These are phyloP conservation scores for Augochlora pura DNA, from an alignment of 1,140 invertebrate species.

Conservation along the genomic window DNA sequence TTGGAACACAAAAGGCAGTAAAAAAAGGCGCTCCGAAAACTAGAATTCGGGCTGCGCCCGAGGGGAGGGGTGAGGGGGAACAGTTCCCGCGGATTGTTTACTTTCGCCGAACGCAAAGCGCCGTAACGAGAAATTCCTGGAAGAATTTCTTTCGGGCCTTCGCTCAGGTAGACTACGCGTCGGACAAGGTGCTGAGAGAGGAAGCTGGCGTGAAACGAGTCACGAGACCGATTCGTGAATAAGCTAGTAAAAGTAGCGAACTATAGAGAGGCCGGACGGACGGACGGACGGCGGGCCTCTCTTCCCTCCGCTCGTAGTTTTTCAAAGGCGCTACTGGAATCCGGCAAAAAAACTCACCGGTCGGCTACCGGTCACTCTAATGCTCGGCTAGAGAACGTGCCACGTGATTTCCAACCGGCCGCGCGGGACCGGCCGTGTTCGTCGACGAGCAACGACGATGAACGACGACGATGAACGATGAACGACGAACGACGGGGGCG, in stretches of 20 bases:
- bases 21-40: neutral
- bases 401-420: constrained; percentile 73
- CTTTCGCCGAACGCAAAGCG: constrained; percentile 52
- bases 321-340: constrained; percentile 79
- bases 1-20: neutral
- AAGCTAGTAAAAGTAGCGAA: constrained; percentile 75
- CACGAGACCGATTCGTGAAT: constrained; percentile 65
- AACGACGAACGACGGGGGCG: constrained; percentile 5
- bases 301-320: constrained; percentile 69
- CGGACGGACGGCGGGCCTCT: too few species aligned
- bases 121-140: constrained; percentile 44
- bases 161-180: constrained; percentile 11
- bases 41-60: constrained; percentile 17
- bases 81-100: constrained; percentile 53
- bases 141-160: constrained; percentile 48
- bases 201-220: constrained; percentile 63
- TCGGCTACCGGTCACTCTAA: constrained; percentile 77
- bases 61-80: too few species aligned
- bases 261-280: constrained; percentile 53
- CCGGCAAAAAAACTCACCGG: constrained; percentile 75
- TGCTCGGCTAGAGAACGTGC: constrained; percentile 74
- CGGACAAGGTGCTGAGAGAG: constrained; percentile 53
- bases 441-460: neutral
- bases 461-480: neutral
- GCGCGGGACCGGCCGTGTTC: constrained; percentile 18